These are phyloP conservation scores for Meloe dianella DNA, from an alignment of 2,888 invertebrate genomes.

Conservation along the genomic window DNA sequence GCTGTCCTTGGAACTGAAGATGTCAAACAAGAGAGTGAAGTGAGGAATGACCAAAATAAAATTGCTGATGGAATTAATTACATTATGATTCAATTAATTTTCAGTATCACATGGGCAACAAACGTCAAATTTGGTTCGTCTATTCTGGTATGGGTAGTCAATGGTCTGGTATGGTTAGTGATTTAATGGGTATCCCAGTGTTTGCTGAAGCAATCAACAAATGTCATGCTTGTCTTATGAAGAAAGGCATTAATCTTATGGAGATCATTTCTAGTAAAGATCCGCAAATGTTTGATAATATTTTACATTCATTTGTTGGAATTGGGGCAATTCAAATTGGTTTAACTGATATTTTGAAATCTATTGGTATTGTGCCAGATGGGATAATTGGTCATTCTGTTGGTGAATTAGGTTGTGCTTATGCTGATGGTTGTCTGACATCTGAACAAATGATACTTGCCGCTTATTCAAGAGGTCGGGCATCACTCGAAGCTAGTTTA, in stretches of 20 bases:
- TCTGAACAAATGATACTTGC: constrained; percentile 84
- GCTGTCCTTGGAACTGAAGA: constrained; percentile 58
- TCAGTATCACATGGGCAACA: constrained; percentile 55
- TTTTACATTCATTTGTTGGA: constrained; percentile 73
- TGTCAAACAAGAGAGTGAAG: constrained; percentile 52
- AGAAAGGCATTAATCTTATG: constrained; percentile 68
- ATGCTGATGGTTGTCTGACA: constrained; percentile 91
- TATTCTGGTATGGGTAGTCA: constrained; percentile 81
- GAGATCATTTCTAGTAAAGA: constrained; percentile 67
- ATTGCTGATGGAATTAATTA: not conserved
- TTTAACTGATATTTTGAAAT: constrained; percentile 64
- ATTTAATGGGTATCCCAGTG: constrained; percentile 69
- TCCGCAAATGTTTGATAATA: constrained; percentile 66
- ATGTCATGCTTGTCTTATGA: constrained; percentile 64
- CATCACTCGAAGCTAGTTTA: constrained; percentile 73
- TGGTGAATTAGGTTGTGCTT: constrained; percentile 94
- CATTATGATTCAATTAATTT: constrained; percentile 26
- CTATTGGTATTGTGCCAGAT: constrained; percentile 70
- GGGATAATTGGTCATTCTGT: constrained; percentile 88
- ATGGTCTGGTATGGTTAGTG: constrained; percentile 73
- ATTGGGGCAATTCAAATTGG: constrained; percentile 71
- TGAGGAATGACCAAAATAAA: constrained; percentile 35
- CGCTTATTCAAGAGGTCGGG: constrained; percentile 82
- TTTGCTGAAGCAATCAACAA: constrained; percentile 70
- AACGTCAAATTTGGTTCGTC: constrained; percentile 69